Evolutionary conservation across 2,888 invertebrate genomes (phyloP).

Genomic region (Leptinotarsa haldemani): DNA sequence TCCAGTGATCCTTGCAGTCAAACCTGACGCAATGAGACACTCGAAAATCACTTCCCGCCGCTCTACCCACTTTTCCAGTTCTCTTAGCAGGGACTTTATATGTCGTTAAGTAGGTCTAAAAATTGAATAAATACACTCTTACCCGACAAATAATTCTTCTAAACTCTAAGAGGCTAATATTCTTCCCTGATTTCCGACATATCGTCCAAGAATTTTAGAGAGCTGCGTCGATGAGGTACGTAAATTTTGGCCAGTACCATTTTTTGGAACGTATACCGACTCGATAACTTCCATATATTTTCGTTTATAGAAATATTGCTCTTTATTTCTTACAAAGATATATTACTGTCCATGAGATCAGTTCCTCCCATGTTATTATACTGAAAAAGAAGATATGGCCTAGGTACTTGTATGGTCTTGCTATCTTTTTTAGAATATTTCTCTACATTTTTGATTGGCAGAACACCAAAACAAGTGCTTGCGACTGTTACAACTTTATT

Average conservation of each 20-base stretch:
- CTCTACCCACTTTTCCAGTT: too few species aligned
- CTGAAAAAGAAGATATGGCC: conserved; percentile 27
- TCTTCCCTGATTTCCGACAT: conserved; percentile 22
- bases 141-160: conserved; percentile 29
- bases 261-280: conserved; percentile 27
- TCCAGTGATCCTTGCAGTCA: too few species aligned
- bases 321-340: conserved; percentile 34
- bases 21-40: too few species aligned
- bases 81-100: too few species aligned
- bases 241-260: conserved; percentile 39
- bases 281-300: conserved; percentile 20
- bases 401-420: conserved; percentile 36
- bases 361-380: conserved; percentile 50
- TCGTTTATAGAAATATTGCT: too few species aligned
- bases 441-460: conserved; percentile 35
- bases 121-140: neutral
- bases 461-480: conserved; percentile 43
- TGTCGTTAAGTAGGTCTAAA: too few species aligned
- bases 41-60: too few species aligned
- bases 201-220: conserved; percentile 36
- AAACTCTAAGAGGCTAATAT: conserved; percentile 38
- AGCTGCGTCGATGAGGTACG: conserved; percentile 39
- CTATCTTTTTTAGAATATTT: conserved; percentile 42
- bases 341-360: conserved; percentile 20
- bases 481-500: conserved; percentile 53